A percentile compares a stretch with the other conserved stretches of the same genome.
Evolutionary conservation across 2,113 vertebrate genomes (phyloP).

Genomic region (Sinosuthora webbiana): DNA sequence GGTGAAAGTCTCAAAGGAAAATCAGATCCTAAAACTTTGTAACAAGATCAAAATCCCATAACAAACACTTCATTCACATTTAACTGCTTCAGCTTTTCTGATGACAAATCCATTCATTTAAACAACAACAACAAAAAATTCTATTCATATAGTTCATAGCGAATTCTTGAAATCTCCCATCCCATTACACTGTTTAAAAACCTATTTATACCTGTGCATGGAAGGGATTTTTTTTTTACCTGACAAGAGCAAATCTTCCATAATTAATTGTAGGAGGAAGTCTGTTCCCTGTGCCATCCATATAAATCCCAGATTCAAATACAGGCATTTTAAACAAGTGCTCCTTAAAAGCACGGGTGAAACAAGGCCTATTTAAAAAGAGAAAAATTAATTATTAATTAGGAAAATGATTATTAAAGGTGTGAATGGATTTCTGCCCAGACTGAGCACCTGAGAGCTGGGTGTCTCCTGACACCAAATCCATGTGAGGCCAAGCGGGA

Average conservation of each 20-base stretch:
- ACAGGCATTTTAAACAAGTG: neutral
- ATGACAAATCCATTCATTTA: neutral
- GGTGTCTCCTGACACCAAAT: neutral
- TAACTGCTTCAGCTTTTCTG: neutral
- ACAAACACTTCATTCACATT: neutral
- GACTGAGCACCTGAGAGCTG: neutral
- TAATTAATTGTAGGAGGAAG: neutral
- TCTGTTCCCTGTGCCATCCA: neutral
- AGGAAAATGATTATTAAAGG: neutral
- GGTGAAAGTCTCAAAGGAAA: neutral
- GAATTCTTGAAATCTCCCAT: neutral
- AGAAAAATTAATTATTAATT: no score
- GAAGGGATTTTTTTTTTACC: neutral
- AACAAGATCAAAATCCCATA: neutral
- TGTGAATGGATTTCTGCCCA: neutral
- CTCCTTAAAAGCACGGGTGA: neutral
- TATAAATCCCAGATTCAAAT: neutral
- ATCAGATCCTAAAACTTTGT: neutral
- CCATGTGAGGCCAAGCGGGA: neutral
- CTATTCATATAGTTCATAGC: rapidly evolving
- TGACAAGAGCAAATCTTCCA: neutral
- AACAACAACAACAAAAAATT: neutral
- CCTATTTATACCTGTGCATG: neutral
- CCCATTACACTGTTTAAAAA: neutral
- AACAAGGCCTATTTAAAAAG: neutral